Conservation (phyloP, 2,797 vertebrate species). For the Hypotaenidia philippensis region DNA sequence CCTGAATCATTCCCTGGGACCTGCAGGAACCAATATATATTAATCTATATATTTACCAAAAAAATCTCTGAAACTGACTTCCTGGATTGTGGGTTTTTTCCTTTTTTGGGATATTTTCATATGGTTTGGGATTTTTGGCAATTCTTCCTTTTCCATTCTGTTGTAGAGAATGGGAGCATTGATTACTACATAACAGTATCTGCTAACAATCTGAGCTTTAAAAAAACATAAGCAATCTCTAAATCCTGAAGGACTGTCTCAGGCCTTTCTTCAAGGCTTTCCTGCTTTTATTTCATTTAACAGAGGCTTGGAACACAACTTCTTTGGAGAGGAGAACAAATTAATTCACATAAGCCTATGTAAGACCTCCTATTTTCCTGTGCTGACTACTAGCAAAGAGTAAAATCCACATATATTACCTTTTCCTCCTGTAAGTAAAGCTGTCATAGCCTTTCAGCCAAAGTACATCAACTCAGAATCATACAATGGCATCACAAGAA, state of each 20-base stretch:
- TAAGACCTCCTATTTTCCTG: not conserved
- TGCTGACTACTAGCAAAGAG: not conserved
- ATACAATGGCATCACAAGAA: not conserved
- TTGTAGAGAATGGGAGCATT: not conserved
- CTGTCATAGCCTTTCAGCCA: not conserved
- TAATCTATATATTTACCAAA: not conserved
- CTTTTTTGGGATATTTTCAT: fast-evolving
- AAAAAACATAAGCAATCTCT: not conserved
- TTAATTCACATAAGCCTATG: not conserved
- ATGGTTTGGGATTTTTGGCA: not conserved
- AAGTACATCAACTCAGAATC: not conserved
- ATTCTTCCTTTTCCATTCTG: not conserved
- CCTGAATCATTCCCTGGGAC: not conserved
- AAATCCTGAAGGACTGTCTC: not conserved
- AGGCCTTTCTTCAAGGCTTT: not conserved
- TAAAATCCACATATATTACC: not conserved
- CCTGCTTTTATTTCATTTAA: not conserved
- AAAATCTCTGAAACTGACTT: not conserved
- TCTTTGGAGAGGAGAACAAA: not conserved
- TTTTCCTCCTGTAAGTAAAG: not conserved
- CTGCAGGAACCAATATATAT: not conserved
- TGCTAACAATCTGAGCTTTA: not conserved
- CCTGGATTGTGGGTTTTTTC: fast-evolving
- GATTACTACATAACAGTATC: not conserved
- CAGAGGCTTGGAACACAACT: not conserved